A percentile compares a stretch with the other conserved stretches of the same genome.
Evolutionary conservation across 2,888 invertebrate species (phyloP).

Genomic region (Hydrotaea cyrtoneurina): DNA sequence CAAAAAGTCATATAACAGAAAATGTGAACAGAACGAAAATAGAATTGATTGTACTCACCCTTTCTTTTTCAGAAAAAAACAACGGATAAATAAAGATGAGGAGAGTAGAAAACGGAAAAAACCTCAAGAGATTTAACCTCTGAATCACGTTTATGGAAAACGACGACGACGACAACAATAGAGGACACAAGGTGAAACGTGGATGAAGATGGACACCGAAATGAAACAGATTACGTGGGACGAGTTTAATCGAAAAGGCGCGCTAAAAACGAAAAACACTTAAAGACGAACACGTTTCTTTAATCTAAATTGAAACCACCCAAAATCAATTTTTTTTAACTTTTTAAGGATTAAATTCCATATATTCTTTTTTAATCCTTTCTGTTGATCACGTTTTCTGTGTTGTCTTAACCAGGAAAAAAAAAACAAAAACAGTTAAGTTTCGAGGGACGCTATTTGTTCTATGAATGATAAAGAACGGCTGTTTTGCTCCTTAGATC

Average conservation of each 20-base stretch:
- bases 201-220: not conserved
- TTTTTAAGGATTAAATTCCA: not conserved
- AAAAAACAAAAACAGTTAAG: not conserved
- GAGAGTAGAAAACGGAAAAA: not conserved
- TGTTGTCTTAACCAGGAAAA: too few species aligned
- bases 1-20: not conserved
- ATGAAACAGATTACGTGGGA: not conserved
- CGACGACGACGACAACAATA: not conserved
- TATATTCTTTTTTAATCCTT: not conserved
- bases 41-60: conserved; percentile 2
- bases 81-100: not conserved
- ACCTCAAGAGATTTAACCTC: conserved; percentile 14
- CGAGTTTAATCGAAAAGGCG: conserved; percentile 11
- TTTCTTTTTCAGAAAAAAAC: not conserved
- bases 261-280: conserved; percentile 31
- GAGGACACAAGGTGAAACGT: not conserved
- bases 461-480: conserved; percentile 29
- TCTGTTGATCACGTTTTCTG: not conserved
- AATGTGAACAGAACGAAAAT: not conserved
- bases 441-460: conserved; percentile 8
- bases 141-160: conserved; percentile 1
- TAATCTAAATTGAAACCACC: not conserved
- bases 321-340: not conserved
- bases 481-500: conserved; percentile 44
- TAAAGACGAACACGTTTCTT: conserved; percentile 23